These are phyloP conservation scores for Ennomos fuscantarius DNA, from an alignment of 2,888 invertebrate genomes.

Conservation along the genomic window DNA sequence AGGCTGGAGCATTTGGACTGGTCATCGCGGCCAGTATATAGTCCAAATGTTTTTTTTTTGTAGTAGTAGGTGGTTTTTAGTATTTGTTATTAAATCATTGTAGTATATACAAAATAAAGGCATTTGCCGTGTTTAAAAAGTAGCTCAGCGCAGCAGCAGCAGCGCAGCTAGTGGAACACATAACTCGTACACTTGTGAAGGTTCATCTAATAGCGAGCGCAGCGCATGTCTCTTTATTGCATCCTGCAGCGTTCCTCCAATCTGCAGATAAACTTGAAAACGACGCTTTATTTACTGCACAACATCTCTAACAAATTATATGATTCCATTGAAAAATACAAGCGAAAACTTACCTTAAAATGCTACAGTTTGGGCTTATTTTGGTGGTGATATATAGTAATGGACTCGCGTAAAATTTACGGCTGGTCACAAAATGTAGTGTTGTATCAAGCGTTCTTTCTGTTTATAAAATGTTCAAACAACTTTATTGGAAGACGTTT, in stretches of 20 bases:
- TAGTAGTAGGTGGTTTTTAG: no score
- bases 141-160: no score
- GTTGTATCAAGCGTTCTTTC: conserved; percentile 14
- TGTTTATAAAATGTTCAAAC: conserved; percentile 6
- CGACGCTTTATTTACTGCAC: conserved; percentile 53
- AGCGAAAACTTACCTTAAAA: conserved; percentile 25
- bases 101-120: no score
- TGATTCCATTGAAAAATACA: conserved; percentile 24
- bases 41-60: no score
- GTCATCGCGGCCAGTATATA: no score
- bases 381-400: conserved; percentile 20
- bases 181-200: not conserved
- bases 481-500: not conserved
- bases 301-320: conserved; percentile 52
- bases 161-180: no score
- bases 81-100: no score
- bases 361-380: not conserved
- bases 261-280: conserved; percentile 52
- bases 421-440: conserved; percentile 15
- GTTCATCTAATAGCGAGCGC: conserved; percentile 3
- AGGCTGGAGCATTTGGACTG: no score
- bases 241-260: conserved; percentile 43
- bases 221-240: conserved; percentile 38
- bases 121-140: no score
- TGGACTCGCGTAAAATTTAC: conserved; percentile 24